phyloP scores from a whole-genome alignment of 2,797 vertebrate genomes.

The Smutsia gigantea region DNA sequence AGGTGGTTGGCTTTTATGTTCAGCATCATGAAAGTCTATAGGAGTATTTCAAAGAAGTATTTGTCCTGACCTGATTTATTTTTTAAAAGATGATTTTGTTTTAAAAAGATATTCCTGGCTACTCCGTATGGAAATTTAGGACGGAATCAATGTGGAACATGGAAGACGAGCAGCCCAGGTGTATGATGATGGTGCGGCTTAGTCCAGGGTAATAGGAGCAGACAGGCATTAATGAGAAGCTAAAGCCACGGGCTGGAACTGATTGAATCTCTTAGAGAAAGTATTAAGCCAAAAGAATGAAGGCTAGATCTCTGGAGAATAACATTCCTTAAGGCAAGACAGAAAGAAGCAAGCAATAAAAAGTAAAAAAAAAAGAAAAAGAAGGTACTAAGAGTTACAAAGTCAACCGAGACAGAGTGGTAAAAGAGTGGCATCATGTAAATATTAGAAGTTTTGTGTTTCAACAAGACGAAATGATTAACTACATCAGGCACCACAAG shows the following conservation, averaged over 20 bases:
- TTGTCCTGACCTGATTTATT: not conserved
- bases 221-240: not conserved
- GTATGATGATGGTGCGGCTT: not conserved
- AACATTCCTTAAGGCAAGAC: not conserved
- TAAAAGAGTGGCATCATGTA: not conserved
- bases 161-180: not conserved
- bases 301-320: not conserved
- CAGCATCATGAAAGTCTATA: not conserved
- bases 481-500: not conserved
- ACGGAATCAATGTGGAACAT: not conserved
- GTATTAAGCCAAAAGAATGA: not conserved
- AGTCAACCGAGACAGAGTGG: too few species aligned
- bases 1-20: not conserved
- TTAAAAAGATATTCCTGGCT: not conserved
- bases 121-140: not conserved
- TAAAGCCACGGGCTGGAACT: not conserved
- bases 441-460: not conserved
- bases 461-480: not conserved
- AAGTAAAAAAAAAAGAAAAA: not conserved
- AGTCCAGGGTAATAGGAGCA: not conserved
- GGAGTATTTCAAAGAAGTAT: not conserved
- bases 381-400: not conserved
- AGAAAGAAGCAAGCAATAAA: not conserved
- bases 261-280: not conserved
- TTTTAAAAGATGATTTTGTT: not conserved